phyloP scores from a whole-genome alignment of 2,797 vertebrate species.

The Rhinogobio ventralis region DNA sequence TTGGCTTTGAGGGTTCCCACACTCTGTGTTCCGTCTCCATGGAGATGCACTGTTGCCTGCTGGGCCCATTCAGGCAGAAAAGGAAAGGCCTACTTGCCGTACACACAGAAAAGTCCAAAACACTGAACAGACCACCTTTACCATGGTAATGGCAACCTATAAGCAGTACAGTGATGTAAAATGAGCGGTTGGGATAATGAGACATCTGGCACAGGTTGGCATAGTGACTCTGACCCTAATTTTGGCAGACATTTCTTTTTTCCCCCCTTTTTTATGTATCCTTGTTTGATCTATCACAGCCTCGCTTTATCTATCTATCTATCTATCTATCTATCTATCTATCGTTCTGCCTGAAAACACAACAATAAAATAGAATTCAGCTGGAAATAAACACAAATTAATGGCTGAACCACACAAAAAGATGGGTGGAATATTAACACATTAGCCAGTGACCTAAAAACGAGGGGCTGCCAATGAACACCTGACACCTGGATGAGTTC shows the following conservation, averaged over 20 bases:
- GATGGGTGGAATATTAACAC: slow-evolving; percentile 4
- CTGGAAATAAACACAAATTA: background rate
- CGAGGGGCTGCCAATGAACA: slow-evolving; percentile 11
- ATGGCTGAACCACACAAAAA: background rate
- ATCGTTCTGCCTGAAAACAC: background rate
- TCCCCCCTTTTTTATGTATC: background rate
- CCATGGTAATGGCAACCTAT: background rate
- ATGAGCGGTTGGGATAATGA: background rate
- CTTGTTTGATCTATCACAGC: background rate
- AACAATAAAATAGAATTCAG: background rate
- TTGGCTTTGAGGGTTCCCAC: slow-evolving; percentile 74
- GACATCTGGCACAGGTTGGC: slow-evolving; percentile 12
- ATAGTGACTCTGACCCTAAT: slow-evolving; percentile 13
- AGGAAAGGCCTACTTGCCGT: slow-evolving; percentile 64
- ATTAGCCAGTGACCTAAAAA: slow-evolving; percentile 24
- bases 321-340: background rate
- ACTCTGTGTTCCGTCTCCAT: slow-evolving; percentile 78
- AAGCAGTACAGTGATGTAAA: background rate
- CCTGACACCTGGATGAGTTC: slow-evolving; percentile 10
- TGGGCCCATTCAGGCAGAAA: slow-evolving; percentile 75
- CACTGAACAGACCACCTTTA: slow-evolving; percentile 40
- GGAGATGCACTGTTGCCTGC: slow-evolving; percentile 77
- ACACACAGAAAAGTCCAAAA: slow-evolving; percentile 52
- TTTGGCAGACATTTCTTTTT: background rate
- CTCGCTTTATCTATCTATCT: background rate